phyloP scores from a whole-genome alignment of 2,888 invertebrate genomes.

The Slavum lentiscoides region DNA sequence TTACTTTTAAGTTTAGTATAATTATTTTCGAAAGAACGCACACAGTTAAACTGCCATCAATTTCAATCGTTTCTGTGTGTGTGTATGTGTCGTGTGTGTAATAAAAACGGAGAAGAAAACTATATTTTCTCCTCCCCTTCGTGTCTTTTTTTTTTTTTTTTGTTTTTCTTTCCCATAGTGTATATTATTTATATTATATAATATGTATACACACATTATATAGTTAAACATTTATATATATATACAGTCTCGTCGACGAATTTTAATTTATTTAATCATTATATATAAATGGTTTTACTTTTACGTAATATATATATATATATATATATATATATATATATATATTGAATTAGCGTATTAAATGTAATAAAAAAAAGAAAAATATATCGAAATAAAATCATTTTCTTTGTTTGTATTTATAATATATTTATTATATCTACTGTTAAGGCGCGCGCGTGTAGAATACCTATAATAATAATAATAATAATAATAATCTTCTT shows the following conservation, averaged over 20 bases:
- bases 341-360: slow-evolving; percentile 30
- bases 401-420: slow-evolving; percentile 26
- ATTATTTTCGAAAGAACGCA: slow-evolving; percentile 29
- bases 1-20: slow-evolving; percentile 42
- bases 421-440: not conserved
- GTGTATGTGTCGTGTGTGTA: not conserved
- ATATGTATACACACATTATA: not conserved
- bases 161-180: slow-evolving; percentile 30
- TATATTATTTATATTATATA: not conserved
- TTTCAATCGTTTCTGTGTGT: slow-evolving; percentile 44
- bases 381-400: slow-evolving; percentile 7
- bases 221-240: not conserved
- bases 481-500: too few relatives aligned
- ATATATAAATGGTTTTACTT: slow-evolving; percentile 20
- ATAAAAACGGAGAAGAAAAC: slow-evolving; percentile 33
- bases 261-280: slow-evolving; percentile 29
- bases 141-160: not conserved
- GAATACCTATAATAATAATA: not conserved
- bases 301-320: not conserved
- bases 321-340: too few relatives aligned
- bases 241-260: slow-evolving; percentile 36
- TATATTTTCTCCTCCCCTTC: slow-evolving; percentile 18
- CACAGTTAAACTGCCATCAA: slow-evolving; percentile 50
- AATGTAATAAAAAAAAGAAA: slow-evolving; percentile 5
- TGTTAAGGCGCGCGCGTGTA: not conserved